These are phyloP conservation scores for Hemaris fuciformis DNA, from an alignment of 2,888 invertebrate species.

Conservation along the genomic window DNA sequence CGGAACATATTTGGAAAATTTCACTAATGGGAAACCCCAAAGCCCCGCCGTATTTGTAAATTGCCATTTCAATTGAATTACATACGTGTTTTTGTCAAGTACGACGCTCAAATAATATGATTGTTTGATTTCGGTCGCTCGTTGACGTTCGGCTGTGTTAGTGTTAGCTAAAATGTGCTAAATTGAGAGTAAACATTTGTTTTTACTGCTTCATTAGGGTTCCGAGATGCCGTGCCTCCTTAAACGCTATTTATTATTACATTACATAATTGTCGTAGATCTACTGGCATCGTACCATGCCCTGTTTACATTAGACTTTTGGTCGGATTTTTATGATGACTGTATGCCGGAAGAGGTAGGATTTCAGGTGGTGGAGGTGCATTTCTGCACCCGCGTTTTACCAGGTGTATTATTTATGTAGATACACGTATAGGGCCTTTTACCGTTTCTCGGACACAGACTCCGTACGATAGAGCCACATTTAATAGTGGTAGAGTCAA, in stretches of 20 bases:
- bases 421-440: too few species aligned
- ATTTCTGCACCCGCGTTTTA: too few species aligned
- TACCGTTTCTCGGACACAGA: too few species aligned
- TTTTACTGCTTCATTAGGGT: not conserved
- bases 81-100: not conserved
- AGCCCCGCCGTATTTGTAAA: not conserved
- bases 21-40: conserved; percentile 1
- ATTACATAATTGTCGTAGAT: not conserved
- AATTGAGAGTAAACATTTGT: not conserved
- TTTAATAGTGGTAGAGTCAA: too few species aligned
- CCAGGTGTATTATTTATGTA: too few species aligned
- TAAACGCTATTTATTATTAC: not conserved
- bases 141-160: not conserved
- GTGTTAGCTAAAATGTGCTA: not conserved
- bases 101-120: not conserved
- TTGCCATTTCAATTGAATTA: conserved; percentile 1
- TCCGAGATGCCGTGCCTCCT: not conserved
- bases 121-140: not conserved
- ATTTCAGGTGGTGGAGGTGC: too few species aligned
- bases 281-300: too few species aligned
- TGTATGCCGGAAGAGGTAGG: too few species aligned
- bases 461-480: too few species aligned
- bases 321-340: too few species aligned
- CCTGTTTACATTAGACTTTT: too few species aligned
- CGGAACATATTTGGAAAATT: not conserved